Conservation (phyloP, 2,113 vertebrate species). For the Chaenocephalus aceratus region DNA sequence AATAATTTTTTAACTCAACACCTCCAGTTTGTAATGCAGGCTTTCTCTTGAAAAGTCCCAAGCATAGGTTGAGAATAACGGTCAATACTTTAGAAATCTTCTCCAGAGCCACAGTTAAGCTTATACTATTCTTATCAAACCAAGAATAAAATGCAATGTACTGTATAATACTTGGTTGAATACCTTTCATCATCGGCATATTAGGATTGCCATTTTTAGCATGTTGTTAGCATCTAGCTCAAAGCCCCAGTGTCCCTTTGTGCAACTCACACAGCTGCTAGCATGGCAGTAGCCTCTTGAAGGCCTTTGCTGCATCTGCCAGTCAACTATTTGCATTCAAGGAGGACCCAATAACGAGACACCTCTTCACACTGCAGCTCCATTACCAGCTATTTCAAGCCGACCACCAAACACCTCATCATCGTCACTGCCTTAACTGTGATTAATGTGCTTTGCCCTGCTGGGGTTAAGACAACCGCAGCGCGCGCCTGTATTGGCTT, state of each 20-base stretch:
- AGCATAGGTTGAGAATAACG: background rate
- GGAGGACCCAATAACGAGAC: slow-evolving; percentile 25
- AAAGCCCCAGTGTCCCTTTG: background rate
- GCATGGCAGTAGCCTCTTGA: background rate
- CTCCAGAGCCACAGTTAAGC: background rate
- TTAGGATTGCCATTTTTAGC: background rate
- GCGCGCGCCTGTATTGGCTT: slow-evolving; percentile 70
- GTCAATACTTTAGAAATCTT: background rate
- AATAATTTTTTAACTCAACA: background rate
- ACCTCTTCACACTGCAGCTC: slow-evolving; percentile 46
- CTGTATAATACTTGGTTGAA: background rate
- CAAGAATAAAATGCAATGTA: background rate
- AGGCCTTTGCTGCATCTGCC: slow-evolving; percentile 7
- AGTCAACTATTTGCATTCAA: slow-evolving; percentile 22
- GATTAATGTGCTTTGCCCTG: slow-evolving; percentile 80
- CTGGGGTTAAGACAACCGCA: slow-evolving; percentile 80
- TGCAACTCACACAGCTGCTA: background rate
- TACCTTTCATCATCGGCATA: background rate
- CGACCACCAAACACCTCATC: slow-evolving; percentile 82
- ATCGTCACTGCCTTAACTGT: slow-evolving; percentile 65
- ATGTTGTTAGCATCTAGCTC: background rate
- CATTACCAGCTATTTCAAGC: slow-evolving; percentile 67
- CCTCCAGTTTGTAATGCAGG: background rate
- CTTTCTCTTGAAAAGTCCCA: background rate
- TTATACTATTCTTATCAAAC: background rate